These are phyloP conservation scores for Chiloscyllium plagiosum DNA, from an alignment of 2,113 vertebrate genomes.

Conservation along the genomic window DNA sequence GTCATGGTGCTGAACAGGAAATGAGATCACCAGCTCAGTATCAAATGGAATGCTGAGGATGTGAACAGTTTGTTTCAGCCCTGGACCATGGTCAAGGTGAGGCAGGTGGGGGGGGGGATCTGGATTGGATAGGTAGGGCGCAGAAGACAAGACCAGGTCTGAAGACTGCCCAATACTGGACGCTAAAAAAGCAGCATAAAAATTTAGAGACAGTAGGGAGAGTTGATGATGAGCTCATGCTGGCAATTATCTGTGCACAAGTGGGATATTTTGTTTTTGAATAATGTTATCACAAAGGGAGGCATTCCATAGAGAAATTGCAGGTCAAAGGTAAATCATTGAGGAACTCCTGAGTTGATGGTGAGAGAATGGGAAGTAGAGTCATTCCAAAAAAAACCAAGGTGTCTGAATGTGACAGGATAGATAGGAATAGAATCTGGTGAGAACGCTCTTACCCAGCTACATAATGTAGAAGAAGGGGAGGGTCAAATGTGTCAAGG, in stretches of 20 bases:
- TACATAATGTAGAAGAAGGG: background rate
- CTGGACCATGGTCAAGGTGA: no score
- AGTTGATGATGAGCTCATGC: background rate
- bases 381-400: background rate
- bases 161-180: background rate
- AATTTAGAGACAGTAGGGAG: background rate
- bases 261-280: background rate
- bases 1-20: no score
- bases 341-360: background rate
- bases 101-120: no score
- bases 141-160: background rate
- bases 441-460: background rate
- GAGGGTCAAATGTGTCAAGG: no score
- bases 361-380: background rate
- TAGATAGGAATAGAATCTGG: background rate
- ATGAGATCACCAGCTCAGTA: no score
- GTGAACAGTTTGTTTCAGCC: no score
- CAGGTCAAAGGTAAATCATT: background rate
- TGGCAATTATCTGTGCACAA: background rate
- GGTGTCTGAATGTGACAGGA: background rate
- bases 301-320: background rate
- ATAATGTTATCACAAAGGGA: background rate
- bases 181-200: background rate
- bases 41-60: no score
- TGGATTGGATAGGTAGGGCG: background rate